Evolutionary conservation across 2,113 vertebrate genomes (phyloP).

Genomic region (Thalassarche chlororhynchos): DNA sequence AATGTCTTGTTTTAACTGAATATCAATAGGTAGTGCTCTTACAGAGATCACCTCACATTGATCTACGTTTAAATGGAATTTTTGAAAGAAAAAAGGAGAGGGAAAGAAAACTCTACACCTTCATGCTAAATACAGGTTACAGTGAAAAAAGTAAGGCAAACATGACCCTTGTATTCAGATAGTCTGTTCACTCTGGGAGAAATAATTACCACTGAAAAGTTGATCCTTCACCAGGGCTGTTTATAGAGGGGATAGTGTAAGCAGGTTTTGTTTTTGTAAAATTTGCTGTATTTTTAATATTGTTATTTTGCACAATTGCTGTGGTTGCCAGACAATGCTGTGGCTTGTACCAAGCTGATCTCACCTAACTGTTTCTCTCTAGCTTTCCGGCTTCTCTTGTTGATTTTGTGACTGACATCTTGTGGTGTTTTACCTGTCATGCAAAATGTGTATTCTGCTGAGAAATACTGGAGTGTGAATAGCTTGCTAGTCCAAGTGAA

Average conservation of each 20-base stretch:
- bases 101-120: neutral
- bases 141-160: neutral
- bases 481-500: neutral
- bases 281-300: neutral
- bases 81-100: neutral
- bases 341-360: neutral
- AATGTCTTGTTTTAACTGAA: neutral
- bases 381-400: neutral
- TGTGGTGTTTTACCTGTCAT: neutral
- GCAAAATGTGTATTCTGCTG: neutral
- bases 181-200: neutral
- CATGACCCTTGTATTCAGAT: neutral
- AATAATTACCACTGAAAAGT: neutral
- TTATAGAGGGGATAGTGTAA: neutral
- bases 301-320: neutral
- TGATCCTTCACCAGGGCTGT: neutral
- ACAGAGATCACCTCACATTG: neutral
- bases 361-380: neutral
- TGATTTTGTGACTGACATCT: conserved; percentile 9
- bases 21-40: neutral
- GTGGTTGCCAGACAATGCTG: neutral
- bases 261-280: neutral
- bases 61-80: neutral
- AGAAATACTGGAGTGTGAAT: neutral
- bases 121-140: neutral